Evolutionary conservation across 2,113 vertebrate genomes (phyloP), one percentile per base, ranked within the genome.

Genomic region (Phylloscopus trochiloides): DNA sequence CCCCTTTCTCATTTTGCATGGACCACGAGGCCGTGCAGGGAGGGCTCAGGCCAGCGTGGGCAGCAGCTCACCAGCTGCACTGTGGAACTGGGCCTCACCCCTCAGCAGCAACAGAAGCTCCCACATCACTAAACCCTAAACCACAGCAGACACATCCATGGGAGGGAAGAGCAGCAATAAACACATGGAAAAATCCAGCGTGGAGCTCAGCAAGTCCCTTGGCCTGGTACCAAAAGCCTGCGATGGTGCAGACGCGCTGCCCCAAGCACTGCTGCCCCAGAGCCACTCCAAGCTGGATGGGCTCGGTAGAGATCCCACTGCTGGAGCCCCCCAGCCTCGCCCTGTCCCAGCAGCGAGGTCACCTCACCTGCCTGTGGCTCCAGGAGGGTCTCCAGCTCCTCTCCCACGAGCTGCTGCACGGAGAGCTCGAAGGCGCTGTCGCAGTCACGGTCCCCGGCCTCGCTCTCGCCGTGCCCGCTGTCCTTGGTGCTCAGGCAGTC

Each of bases 401-500:
- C 99, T 94, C 99, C 98, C 77, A 99, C 97, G 4, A 98, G 98
- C 93, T 99, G 98, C 36, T 98, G 97, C 25, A 99, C 95, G 0
- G 98, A 99, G 17, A 98, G 92, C 89, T 99, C 99, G 34, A 98
- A 96, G 43, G 98, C 98, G 0, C 97, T 95, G 52, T 99, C 98
- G 25, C 96, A 98, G 86, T 98, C 98, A 10, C 97, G 94, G 48
- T 99, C 99, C 16, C 98, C 99, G 0, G 98, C 98, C 76, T 99
- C 99, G 1, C 98, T 98, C 94, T 99, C 99, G 0, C 98, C 98
- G 2, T 98, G 99, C 32, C 98, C 98, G 10, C 98, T 99, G 98
- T 98, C 98, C 96, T 99, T 99, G 29, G 98, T 97, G 82, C 98
- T 98, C 92, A 98, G 97, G 97, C 98, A 98, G 52, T 99, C 99